A percentile compares a stretch with the other conserved stretches of the same genome.
phyloP scores from a whole-genome alignment of 2,797 vertebrate genomes.

The Acanthurus tractus region DNA sequence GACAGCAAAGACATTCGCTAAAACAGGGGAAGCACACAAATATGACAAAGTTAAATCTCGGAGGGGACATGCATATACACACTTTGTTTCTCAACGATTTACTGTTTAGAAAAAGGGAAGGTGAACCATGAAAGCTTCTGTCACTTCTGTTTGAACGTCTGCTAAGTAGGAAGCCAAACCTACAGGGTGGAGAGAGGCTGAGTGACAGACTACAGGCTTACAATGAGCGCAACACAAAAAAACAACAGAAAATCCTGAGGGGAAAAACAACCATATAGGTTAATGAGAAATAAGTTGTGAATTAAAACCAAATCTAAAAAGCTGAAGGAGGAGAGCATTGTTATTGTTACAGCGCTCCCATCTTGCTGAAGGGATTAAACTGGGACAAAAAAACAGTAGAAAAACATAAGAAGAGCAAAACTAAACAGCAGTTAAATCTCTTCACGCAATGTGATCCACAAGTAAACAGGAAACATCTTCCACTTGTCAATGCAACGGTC shows the following conservation, averaged over 20 bases:
- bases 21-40: conserved; percentile 50
- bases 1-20: conserved; percentile 38
- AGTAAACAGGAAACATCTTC: conserved; percentile 3
- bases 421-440: background rate
- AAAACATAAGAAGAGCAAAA: conserved; percentile 23
- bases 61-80: conserved; percentile 8
- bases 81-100: conserved; percentile 40
- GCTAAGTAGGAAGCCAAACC: conserved; percentile 19
- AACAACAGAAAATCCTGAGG: conserved; percentile 7
- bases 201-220: conserved; percentile 9
- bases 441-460: background rate
- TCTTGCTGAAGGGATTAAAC: conserved; percentile 13
- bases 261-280: background rate
- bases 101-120: conserved; percentile 58
- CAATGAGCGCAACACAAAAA: conserved; percentile 4
- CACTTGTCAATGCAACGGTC: background rate
- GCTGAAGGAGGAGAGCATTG: background rate
- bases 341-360: background rate
- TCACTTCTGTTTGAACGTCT: conserved; percentile 32
- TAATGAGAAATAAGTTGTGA: background rate
- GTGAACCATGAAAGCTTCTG: conserved; percentile 42
- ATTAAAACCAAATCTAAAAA: conserved; percentile 23
- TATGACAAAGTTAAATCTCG: conserved; percentile 35
- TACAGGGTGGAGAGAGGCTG: background rate
- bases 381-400: conserved; percentile 13